Percentiles rank a stretch among this genome's conserved stretches.
phyloP scores from a whole-genome alignment of 2,888 invertebrate species.

The Lissonota sp. region DNA sequence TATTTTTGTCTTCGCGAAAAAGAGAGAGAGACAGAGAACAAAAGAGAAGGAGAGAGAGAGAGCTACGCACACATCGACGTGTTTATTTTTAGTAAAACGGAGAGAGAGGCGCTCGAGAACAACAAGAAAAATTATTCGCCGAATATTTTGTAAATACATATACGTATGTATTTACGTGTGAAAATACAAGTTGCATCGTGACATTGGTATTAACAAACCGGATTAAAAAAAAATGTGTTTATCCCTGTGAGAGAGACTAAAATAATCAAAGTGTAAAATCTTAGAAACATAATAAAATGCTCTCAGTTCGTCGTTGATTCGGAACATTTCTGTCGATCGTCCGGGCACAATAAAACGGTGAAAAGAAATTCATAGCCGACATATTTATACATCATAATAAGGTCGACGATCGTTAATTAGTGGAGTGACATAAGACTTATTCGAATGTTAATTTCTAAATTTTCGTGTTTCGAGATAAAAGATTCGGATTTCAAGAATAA shows the following conservation, averaged over 20 bases:
- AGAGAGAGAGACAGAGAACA: too few relatives aligned
- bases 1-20: conserved; percentile 75
- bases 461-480: conserved; percentile 17
- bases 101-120: conserved; percentile 26
- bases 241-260: not conserved
- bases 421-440: conserved; percentile 10
- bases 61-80: conserved; percentile 66
- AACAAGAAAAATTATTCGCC: conserved; percentile 31
- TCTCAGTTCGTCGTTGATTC: not conserved
- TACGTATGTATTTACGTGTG: conserved; percentile 1
- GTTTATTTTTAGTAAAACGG: conserved; percentile 76
- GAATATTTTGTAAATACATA: conserved; percentile 33
- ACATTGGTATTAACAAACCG: conserved; percentile 30
- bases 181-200: conserved; percentile 8
- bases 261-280: not conserved
- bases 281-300: conserved; percentile 2
- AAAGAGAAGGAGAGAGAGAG: conserved; percentile 53
- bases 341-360: not conserved
- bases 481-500: too few relatives aligned
- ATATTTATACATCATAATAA: not conserved
- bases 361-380: not conserved
- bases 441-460: not conserved
- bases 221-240: conserved; percentile 1
- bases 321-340: not conserved
- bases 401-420: not conserved